Evolutionary conservation across 2,888 invertebrate genomes (phyloP).

Genomic region (Lasioglossum figueresi): DNA sequence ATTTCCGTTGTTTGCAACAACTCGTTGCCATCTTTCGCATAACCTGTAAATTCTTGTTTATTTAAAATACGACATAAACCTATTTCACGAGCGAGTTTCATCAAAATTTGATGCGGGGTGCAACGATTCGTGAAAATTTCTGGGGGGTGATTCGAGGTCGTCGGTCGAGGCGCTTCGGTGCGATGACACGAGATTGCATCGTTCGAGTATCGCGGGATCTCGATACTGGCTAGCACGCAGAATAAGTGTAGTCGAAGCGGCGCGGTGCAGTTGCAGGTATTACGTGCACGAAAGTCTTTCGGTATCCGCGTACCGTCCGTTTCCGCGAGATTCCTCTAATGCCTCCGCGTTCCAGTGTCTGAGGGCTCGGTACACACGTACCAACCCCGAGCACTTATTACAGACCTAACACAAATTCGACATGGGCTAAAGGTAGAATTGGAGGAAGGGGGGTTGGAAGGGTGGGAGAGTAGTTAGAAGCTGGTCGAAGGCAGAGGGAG

Average conservation of each 20-base stretch:
- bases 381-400: constrained; percentile 60
- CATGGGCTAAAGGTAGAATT: constrained; percentile 22
- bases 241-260: constrained; percentile 6
- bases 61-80: too few species aligned
- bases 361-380: constrained; percentile 48
- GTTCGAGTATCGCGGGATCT: constrained; percentile 25
- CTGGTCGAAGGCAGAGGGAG: constrained; percentile 59
- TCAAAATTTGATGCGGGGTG: background rate
- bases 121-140: background rate
- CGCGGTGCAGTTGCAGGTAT: constrained; percentile 26
- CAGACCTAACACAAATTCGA: constrained; percentile 79
- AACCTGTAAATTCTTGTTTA: too few species aligned
- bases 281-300: constrained; percentile 46
- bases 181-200: constrained; percentile 18
- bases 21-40: too few species aligned
- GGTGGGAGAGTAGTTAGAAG: constrained; percentile 76
- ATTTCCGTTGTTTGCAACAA: too few species aligned
- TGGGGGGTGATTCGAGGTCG: background rate
- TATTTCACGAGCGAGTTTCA: background rate
- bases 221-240: background rate
- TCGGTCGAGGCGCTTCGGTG: constrained; percentile 5
- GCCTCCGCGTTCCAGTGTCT: constrained; percentile 24
- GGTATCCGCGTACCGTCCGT: constrained; percentile 42
- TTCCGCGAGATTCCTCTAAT: constrained; percentile 59
- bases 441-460: background rate